Evolutionary conservation across 2,888 invertebrate genomes (phyloP).

Genomic region (Chrysomela aeneicollis): DNA sequence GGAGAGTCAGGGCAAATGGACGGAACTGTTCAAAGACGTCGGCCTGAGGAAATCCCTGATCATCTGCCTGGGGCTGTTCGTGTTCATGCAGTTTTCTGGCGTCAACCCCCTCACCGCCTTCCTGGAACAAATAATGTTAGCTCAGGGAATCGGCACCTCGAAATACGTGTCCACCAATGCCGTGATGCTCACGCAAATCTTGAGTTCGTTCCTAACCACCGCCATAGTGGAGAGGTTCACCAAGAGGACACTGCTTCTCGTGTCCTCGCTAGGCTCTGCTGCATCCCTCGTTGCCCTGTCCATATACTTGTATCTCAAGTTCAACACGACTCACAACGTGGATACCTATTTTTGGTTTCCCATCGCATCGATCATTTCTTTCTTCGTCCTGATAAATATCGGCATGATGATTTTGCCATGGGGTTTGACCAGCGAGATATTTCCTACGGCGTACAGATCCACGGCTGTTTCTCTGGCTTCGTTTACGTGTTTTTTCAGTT

Average conservation of each 20-base stretch:
- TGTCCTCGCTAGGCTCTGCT: constrained; percentile 73
- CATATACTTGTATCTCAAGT: constrained; percentile 40
- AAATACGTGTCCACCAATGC: constrained; percentile 75
- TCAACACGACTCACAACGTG: constrained; percentile 25
- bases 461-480: constrained; percentile 68
- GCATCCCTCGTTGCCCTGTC: constrained; percentile 58
- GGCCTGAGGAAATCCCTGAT: constrained; percentile 65
- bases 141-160: constrained; percentile 70
- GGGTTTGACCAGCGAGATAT: constrained; percentile 83
- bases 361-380: constrained; percentile 67
- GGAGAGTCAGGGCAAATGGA: constrained; percentile 28
- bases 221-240: constrained; percentile 80
- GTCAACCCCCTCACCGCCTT: constrained; percentile 83
- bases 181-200: constrained; percentile 79
- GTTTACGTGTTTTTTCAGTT: constrained; percentile 34
- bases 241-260: constrained; percentile 68
- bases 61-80: constrained; percentile 77
- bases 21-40: constrained; percentile 30
- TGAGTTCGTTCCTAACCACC: constrained; percentile 73
- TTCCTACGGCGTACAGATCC: constrained; percentile 73
- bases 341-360: constrained; percentile 73
- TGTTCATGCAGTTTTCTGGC: constrained; percentile 82
- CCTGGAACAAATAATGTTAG: constrained; percentile 73
- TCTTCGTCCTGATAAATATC: constrained; percentile 74
- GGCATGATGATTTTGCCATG: constrained; percentile 80